Conservation (phyloP, 2,888 invertebrate species). For the Argyresthia goedartella region DNA sequence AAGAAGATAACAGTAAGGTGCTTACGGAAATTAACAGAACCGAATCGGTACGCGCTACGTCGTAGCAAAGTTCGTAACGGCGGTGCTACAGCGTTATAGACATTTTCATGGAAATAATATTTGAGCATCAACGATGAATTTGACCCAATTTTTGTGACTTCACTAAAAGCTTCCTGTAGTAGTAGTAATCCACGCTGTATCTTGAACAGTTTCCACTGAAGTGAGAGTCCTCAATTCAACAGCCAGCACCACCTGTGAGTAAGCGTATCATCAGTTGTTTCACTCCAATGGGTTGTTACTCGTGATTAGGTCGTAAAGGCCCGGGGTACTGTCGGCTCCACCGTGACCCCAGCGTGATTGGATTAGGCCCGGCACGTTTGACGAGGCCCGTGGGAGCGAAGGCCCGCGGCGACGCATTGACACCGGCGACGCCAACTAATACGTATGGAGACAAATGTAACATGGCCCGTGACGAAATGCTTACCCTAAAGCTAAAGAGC, state of each 20-base stretch:
- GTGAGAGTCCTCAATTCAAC: not conserved
- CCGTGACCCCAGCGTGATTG: slow-evolving; percentile 66
- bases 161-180: too few species aligned
- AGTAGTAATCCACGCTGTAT: too few species aligned
- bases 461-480: not conserved
- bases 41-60: slow-evolving; percentile 17
- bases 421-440: slow-evolving; percentile 38
- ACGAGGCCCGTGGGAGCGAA: slow-evolving; percentile 72
- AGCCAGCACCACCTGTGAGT: not conserved
- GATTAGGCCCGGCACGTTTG: slow-evolving; percentile 72
- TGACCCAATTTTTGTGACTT: too few species aligned
- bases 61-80: slow-evolving; percentile 18
- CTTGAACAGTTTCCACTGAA: too few species aligned
- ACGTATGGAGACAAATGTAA: slow-evolving; percentile 7
- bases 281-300: slow-evolving; percentile 1
- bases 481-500: too few species aligned
- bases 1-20: slow-evolving; percentile 60
- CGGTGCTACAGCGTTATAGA: slow-evolving; percentile 3
- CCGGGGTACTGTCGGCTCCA: slow-evolving; percentile 4
- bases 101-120: too few species aligned
- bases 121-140: too few species aligned
- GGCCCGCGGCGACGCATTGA: slow-evolving; percentile 43
- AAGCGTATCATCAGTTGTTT: not conserved
- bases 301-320: slow-evolving; percentile 5
- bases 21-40: slow-evolving; percentile 58